phyloP scores from a whole-genome alignment of 2,113 vertebrate genomes.

The Crotalus helleri region DNA sequence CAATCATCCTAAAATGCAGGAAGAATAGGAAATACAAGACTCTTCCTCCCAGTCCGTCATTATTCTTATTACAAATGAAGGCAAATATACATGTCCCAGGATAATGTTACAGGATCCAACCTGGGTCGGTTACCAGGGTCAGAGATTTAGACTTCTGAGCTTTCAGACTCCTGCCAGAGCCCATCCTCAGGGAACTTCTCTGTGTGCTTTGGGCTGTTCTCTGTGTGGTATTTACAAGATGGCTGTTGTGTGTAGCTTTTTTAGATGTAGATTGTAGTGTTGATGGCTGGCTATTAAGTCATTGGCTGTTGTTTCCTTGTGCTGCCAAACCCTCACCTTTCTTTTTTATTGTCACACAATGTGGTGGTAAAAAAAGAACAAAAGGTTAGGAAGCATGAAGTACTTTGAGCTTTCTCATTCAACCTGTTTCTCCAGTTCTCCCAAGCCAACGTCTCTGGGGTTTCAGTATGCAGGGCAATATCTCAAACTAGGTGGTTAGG shows the following conservation, averaged over 20 bases:
- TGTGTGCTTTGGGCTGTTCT: neutral
- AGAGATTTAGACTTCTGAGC: neutral
- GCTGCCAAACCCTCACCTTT: too few relatives aligned
- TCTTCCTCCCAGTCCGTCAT: neutral
- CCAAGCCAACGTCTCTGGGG: neutral
- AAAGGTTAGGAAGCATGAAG: neutral
- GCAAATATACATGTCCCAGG: neutral
- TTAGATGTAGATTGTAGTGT: too few relatives aligned
- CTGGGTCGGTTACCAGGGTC: neutral
- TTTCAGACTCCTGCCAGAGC: neutral
- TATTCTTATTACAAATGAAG: neutral
- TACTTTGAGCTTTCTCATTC: too few relatives aligned
- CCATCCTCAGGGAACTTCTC: neutral
- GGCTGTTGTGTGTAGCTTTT: too few relatives aligned
- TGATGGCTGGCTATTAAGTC: neutral
- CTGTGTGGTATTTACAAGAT: neutral
- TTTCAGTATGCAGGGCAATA: too few relatives aligned
- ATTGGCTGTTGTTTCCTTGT: neutral
- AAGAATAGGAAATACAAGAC: neutral
- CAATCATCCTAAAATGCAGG: neutral
- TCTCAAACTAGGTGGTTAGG: neutral
- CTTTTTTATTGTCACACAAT: neutral
- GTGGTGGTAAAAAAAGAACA: neutral
- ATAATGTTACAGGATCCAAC: neutral
- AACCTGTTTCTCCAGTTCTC: neutral